Conservation (phyloP, 2,797 vertebrate genomes). For the Gymnopithys bicolor region DNA sequence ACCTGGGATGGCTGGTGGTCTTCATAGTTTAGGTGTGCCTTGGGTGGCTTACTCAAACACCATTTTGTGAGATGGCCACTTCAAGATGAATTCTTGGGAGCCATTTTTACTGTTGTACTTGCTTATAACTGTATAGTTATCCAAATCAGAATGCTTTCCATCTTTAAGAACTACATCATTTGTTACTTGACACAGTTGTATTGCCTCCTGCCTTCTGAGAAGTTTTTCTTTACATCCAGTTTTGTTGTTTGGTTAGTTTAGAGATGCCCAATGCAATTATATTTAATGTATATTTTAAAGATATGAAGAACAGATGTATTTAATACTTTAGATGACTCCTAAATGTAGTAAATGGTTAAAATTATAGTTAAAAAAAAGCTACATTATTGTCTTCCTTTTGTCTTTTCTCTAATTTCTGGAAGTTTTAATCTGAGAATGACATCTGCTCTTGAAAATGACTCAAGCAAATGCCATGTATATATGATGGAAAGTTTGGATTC, state of each 20-base stretch:
- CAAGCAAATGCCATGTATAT: neutral
- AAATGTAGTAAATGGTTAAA: neutral
- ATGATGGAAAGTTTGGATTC: neutral
- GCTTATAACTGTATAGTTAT: neutral
- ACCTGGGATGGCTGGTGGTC: neutral
- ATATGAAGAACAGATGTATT: neutral
- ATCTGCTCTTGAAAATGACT: neutral
- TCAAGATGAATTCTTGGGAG: neutral
- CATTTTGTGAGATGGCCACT: neutral
- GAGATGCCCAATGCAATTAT: neutral
- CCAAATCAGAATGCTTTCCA: neutral
- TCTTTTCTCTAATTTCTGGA: neutral
- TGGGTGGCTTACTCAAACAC: neutral
- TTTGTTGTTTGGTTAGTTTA: neutral
- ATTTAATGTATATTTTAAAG: neutral
- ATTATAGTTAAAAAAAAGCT: neutral
- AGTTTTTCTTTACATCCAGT: neutral
- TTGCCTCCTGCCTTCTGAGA: neutral
- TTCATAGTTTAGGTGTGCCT: neutral
- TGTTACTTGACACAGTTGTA: neutral
- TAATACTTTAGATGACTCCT: neutral
- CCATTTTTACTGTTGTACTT: neutral
- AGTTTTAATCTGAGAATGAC: neutral
- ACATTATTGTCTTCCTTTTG: neutral
- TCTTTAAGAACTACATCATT: neutral